phyloP scores from a whole-genome alignment of 2,113 vertebrate species.

The Anarrhichthys ocellatus region DNA sequence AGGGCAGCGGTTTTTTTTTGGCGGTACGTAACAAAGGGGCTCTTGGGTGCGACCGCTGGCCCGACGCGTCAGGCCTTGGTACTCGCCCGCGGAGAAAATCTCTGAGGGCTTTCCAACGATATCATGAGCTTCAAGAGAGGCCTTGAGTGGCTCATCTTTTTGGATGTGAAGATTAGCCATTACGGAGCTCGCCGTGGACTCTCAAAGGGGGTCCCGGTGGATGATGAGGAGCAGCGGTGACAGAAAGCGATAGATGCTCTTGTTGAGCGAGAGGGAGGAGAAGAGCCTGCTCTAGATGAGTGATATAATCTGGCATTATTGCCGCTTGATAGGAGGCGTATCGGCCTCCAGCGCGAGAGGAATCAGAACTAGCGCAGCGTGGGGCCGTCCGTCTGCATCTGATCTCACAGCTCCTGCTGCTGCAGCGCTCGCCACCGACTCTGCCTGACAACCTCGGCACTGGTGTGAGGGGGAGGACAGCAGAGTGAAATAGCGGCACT shows the following conservation, averaged over 20 bases:
- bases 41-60: conserved; percentile 13
- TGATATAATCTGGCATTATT: conserved; percentile 78
- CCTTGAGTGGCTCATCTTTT: conserved; percentile 73
- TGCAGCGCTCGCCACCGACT: conserved; percentile 59
- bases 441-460: conserved; percentile 69
- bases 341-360: conserved; percentile 65
- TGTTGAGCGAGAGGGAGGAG: conserved; percentile 53
- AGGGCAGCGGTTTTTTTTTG: conserved; percentile 67
- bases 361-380: conserved; percentile 73
- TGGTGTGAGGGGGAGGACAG: conserved; percentile 61
- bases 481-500: conserved; percentile 42
- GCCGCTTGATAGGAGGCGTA: conserved; percentile 74
- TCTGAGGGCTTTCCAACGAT: conserved; percentile 62
- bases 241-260: conserved; percentile 61
- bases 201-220: conserved; percentile 46
- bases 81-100: conserved; percentile 66
- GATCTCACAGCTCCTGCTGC: conserved; percentile 64
- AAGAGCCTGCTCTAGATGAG: conserved; percentile 69
- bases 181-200: conserved; percentile 55
- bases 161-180: conserved; percentile 71
- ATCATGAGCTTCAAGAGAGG: conserved; percentile 71
- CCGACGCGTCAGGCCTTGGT: conserved; percentile 31
- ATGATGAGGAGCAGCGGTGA: conserved; percentile 53
- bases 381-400: conserved; percentile 72
- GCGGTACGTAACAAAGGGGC: conserved; percentile 70